Evolutionary conservation across 2,888 invertebrate genomes (phyloP), one percentile per base, ranked within the genome.

Genomic region (Caenorhabditis sp.): DNA sequence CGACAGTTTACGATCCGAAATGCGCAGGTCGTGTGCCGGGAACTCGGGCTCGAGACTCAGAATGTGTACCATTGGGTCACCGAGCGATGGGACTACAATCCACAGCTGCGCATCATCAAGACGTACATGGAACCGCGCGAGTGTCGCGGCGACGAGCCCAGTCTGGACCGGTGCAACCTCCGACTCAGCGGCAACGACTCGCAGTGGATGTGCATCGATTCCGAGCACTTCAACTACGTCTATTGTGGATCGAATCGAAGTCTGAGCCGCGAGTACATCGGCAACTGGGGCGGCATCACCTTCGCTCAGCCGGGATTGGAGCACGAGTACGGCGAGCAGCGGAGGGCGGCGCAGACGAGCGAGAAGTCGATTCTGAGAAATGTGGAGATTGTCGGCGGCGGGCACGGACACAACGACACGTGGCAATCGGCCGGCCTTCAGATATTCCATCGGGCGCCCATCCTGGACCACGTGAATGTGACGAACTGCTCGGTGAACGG

Each of bases 211-310:
- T 96, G 96, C 86, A 93, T 93, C 84, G 93, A 95, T 89, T 93
- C 93, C 1, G 92, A 94, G 46, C 90, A 91, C 65, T 99, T 95
- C 88, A 95, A 98, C 0, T 99, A 96, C 88, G 93, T 99, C 15
- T 93, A 94, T 84, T 99, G 99, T 89, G 95, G 95, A 0, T 77
- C 84, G 1, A 82, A 85, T 37, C 70, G 41, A n/a, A 73, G 91
- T 91, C 63, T 91, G 30, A 74, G 58, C 37, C 46, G 65, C 63
- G 53, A 71, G 24, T 90, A 91, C 17, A 91, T 92, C 66, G 93
- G 94, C 52, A 95, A 95, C 88, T 99, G 99, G 99, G 99, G 98
- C 43, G 98, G 98, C 35, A 93, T 99, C 78, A 92, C 97, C 75
- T 96, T 89, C 56, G 84, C 82, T 9, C 53, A 73, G 7, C 72